Base-by-base conservation (phyloP, 1,140 invertebrate genomes). In the Charaxes varanes region DNA sequence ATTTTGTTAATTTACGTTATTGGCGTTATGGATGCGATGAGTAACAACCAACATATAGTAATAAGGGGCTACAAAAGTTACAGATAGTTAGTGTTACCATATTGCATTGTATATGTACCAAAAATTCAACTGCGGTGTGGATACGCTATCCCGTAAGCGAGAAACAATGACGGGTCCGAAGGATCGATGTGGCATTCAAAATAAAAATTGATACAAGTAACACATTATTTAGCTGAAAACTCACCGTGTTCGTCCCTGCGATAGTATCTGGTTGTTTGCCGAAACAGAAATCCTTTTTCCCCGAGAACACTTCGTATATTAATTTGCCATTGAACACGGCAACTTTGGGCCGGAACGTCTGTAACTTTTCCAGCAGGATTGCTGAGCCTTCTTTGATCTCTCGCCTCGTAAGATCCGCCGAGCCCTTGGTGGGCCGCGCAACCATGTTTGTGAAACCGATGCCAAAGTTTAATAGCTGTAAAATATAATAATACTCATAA, bases 381-480 rank as follows among this genome's bases (percentile, higher is more conserved):
- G 93, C 91, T 59, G 94, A 95, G 59, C 97, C 97, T 88, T 98
- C 95, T 85, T 97, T 96, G 58, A 99, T 98, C 89, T 99, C 97
- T 80, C 97, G 94, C 62, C 96, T 90, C 27, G 95, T 97, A 22
- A 98, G 87, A 88, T 98, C 96, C 6, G 95, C 95, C 69, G 95
- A 97, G 41, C 96, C 96, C 86, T 96, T 96, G 1, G 96, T 98
- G 22, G 96, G 95, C 32, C 97, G 88, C 53, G 93, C 88, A 45
- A 98, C 97, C 91, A 99, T 98, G 84, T 98, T 98, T 47, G 97
- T 99, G 84, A 99, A 99, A 2, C 97, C 97, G 62, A 99, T 98
- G 23, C 97, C 96, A 76, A 94, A 93, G 70, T 96, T 93, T 17
- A 97, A 80, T 18, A 98, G 86, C 85, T 85, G 65, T 15, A 16